A percentile compares a stretch with the other conserved stretches of the same genome.
phyloP scores from a whole-genome alignment of 23 tunicate species.

The Corella eumyota region DNA sequence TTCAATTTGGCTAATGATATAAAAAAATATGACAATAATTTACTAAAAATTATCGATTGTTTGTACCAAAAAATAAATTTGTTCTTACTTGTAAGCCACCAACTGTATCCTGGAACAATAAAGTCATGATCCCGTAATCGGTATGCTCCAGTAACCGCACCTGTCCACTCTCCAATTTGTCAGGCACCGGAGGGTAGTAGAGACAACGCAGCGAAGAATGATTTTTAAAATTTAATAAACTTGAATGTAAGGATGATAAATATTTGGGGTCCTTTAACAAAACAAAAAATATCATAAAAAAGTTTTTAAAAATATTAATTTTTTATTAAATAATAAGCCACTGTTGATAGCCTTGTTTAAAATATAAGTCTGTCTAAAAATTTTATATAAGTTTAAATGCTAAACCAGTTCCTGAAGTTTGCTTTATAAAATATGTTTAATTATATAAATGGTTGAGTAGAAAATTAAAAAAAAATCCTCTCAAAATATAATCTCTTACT shows the following conservation, averaged over 20 bases:
- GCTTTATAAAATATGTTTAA: no score
- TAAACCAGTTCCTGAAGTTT: no score
- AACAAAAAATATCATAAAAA: not conserved
- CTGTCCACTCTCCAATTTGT: conserved; percentile 15
- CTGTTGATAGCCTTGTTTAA: no score
- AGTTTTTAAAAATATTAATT: not conserved
- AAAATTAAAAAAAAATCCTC: no score
- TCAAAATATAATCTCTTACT: no score
- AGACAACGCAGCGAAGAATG: conserved; percentile 36
- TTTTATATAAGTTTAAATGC: no score
- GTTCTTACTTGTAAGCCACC: conserved; percentile 55
- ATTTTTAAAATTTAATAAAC: conserved; percentile 18
- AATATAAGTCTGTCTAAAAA: no score
- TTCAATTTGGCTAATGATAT: not conserved
- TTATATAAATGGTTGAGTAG: no score
- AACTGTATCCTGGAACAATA: conserved; percentile 41
- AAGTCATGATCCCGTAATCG: conserved; percentile 27
- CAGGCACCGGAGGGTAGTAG: conserved; percentile 23
- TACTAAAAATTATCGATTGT: no score
- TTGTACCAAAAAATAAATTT: no score
- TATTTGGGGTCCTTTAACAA: conserved; percentile 5
- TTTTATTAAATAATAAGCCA: no score
- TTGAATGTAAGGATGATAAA: conserved; percentile 17
- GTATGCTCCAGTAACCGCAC: conserved; percentile 51
- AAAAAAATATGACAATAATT: not conserved